phyloP scores from a whole-genome alignment of 2,797 vertebrate species.

The Gallinago stenura region DNA sequence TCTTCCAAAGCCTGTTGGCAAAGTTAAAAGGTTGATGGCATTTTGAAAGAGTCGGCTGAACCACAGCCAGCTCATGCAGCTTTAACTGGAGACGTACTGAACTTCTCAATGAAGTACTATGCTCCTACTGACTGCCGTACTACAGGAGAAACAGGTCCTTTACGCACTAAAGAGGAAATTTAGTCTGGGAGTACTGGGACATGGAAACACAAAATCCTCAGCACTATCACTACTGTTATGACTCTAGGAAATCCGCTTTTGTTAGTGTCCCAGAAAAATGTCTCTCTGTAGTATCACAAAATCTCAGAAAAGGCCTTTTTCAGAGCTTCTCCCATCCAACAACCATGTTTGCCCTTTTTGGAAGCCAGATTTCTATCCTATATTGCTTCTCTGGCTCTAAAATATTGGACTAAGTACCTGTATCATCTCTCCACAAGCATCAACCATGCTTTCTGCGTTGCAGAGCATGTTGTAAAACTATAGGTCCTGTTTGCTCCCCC shows the following conservation, averaged over 20 bases:
- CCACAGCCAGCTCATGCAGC: neutral
- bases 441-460: neutral
- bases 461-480: neutral
- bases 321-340: neutral
- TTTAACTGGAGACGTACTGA: neutral
- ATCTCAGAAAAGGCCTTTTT: neutral
- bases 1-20: neutral
- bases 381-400: neutral
- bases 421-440: neutral
- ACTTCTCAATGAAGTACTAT: neutral
- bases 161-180: neutral
- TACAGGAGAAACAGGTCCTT: neutral
- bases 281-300: neutral
- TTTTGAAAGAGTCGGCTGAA: neutral
- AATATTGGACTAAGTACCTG: rapidly evolving
- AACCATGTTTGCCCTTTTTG: neutral
- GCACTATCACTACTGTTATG: neutral
- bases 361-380: neutral
- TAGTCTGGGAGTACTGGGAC: neutral
- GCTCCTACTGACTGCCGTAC: neutral
- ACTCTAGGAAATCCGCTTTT: neutral
- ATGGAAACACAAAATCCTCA: neutral
- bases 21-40: neutral
- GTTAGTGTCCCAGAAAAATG: neutral
- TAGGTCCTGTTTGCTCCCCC: neutral